A percentile compares a stretch with the other conserved stretches of the same genome.
These are phyloP conservation scores for Eumeta japonica DNA, from an alignment of 1,140 invertebrate genomes.

Conservation along the genomic window DNA sequence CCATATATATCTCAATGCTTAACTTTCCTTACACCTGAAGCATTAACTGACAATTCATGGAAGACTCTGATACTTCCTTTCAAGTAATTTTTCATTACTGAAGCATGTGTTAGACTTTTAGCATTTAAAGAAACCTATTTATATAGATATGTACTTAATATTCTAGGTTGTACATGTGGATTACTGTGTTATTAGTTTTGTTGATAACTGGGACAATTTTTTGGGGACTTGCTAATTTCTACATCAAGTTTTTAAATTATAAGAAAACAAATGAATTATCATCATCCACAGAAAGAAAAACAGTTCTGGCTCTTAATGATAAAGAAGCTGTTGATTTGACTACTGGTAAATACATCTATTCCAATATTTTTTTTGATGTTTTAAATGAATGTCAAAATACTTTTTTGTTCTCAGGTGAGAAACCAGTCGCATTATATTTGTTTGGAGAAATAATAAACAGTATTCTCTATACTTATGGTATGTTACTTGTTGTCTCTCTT, in stretches of 20 bases:
- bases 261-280: slow-evolving; percentile 9
- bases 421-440: slow-evolving; percentile 61
- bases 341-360: no score
- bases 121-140: slow-evolving; percentile 1
- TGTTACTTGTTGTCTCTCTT: slow-evolving; percentile 74
- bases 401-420: slow-evolving; percentile 30
- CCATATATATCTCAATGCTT: slow-evolving; percentile 79
- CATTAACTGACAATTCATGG: slow-evolving; percentile 77
- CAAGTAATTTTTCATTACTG: no score
- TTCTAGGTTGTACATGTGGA: slow-evolving; percentile 63
- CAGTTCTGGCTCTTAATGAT: no score
- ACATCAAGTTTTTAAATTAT: slow-evolving; percentile 27
- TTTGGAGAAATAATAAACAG: slow-evolving; percentile 72
- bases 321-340: no score
- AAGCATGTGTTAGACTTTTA: neutral
- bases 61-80: slow-evolving; percentile 79
- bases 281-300: no score
- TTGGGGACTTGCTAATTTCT: slow-evolving; percentile 55
- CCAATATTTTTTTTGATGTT: no score
- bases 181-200: slow-evolving; percentile 60
- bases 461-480: slow-evolving; percentile 74
- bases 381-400: no score
- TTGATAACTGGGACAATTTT: slow-evolving; percentile 61
- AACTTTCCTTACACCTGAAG: slow-evolving; percentile 79
- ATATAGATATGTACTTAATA: slow-evolving; percentile 10